These are phyloP conservation scores for Luidia sarsii DNA, from an alignment of 53 echinoderm and acorn worm species.

Conservation along the genomic window DNA sequence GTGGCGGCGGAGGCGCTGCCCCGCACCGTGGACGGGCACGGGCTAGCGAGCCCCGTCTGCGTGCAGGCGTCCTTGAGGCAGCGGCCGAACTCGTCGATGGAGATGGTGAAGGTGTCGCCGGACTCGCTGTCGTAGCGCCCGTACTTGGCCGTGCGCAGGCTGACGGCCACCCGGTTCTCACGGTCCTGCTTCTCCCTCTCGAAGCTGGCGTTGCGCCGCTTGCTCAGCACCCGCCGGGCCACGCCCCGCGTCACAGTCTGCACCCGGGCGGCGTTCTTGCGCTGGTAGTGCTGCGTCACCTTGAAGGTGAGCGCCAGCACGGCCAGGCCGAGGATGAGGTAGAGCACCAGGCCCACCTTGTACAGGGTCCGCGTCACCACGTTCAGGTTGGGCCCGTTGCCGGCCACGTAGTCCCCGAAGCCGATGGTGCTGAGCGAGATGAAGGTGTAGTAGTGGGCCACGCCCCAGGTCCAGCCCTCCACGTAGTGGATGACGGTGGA, in stretches of 20 bases:
- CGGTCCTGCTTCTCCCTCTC: constrained; percentile 33
- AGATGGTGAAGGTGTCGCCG: constrained; percentile 47
- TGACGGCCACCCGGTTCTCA: constrained; percentile 19
- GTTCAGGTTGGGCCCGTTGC: constrained; percentile 54
- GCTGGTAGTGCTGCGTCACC: constrained; percentile 59
- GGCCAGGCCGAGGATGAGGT: constrained; percentile 68
- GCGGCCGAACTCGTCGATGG: constrained; percentile 44
- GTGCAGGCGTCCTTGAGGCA: constrained; percentile 41
- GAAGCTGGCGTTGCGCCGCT: constrained; percentile 45
- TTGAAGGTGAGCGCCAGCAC: constrained; percentile 67
- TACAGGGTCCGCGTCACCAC: constrained; percentile 50
- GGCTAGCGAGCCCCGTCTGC: too few species aligned
- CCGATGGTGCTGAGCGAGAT: constrained; percentile 82
- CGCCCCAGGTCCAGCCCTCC: constrained; percentile 75
- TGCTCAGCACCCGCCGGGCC: constrained; percentile 60
- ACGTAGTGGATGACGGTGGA: constrained; percentile 57
- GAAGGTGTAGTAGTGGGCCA: constrained; percentile 71
- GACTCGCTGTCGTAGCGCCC: constrained; percentile 46
- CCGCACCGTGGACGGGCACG: constrained; percentile 7
- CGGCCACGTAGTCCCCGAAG: constrained; percentile 78
- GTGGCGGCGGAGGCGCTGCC: constrained; percentile 29
- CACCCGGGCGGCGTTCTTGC: constrained; percentile 49
- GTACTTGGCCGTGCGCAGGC: constrained; percentile 28
- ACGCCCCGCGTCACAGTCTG: constrained; percentile 48
- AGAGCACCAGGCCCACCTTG: constrained; percentile 67